A percentile compares a stretch with the other conserved stretches of the same genome.
Conservation (phyloP, 2,888 invertebrate genomes). For the Exephanes ischioxanthus region DNA sequence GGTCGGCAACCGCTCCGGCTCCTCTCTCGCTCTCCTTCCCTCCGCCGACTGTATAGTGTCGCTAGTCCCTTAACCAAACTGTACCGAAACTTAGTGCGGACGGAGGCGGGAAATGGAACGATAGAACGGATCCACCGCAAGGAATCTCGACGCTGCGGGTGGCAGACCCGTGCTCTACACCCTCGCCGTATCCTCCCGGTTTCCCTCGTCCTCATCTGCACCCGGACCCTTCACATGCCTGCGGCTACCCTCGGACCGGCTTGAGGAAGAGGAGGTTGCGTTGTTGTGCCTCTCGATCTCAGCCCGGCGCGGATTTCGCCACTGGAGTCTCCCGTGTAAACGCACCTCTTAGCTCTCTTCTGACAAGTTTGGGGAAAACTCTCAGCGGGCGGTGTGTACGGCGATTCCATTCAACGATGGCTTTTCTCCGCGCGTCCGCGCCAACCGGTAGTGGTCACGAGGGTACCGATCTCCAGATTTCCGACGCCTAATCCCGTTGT, state of each 20-base stretch:
- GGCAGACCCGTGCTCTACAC: constrained; percentile 55
- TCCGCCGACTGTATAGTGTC: constrained; percentile 39
- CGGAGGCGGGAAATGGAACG: constrained; percentile 27
- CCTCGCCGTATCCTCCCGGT: constrained; percentile 19
- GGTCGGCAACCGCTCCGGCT: not conserved
- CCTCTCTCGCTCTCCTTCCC: constrained; percentile 44
- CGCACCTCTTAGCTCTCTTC: constrained; percentile 31
- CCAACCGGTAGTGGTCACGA: constrained; percentile 15
- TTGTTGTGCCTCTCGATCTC: constrained; percentile 44
- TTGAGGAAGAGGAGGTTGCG: constrained; percentile 34
- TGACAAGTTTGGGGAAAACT: constrained; percentile 82
- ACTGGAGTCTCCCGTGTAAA: constrained; percentile 42
- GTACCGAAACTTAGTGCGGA: constrained; percentile 4
- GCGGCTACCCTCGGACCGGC: constrained; percentile 30
- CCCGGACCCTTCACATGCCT: constrained; percentile 45
- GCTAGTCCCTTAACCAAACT: not conserved
- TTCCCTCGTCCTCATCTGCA: constrained; percentile 25
- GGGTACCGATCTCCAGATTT: constrained; percentile 73
- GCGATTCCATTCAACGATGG: not conserved
- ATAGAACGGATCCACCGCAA: constrained; percentile 63
- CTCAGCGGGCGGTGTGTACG: constrained; percentile 77
- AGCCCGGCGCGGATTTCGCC: constrained; percentile 54
- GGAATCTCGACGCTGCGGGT: constrained; percentile 65
- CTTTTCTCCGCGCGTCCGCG: constrained; percentile 1
- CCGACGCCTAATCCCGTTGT: constrained; percentile 75